Evolutionary conservation across 1,140 invertebrate species (phyloP), one percentile per base, ranked within the genome.

Genomic region (Ceratitis capitata): DNA sequence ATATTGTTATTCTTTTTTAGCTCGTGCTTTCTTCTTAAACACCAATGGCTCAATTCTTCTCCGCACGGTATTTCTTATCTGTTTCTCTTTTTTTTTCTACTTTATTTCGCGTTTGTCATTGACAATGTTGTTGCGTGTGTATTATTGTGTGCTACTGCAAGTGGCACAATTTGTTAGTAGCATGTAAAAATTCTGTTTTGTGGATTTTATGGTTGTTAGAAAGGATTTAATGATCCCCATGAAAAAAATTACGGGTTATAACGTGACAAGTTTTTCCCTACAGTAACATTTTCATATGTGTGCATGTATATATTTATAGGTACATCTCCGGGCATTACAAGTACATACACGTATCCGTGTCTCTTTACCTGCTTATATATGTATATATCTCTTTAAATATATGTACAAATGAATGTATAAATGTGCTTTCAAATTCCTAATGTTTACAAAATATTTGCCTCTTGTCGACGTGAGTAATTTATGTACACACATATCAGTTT

Each of bases 131-230:
- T 16, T 39, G 61, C 14, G 61, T 35, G 32, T 32, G 32, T n/a
- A n/a, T n/a, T n/a, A n/a, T n/a, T n/a, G n/a, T n/a, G n/a, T 26
- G 56, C 23, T 35, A 26, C 29, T 78, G 69, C 39, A 47, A 78
- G 69, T 42, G 69, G 69, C 42, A 78, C 42, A 78, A 78, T 78
- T 78, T 78, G 69, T 45, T 78, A n/a, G 42, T 42, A 42, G 61
- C 61, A 69, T 69, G 61, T 69, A 78, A 78, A n/a, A 78, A 78
- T 42, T 78, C 39, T 45, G 69, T 78, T 78, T 78, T 23, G 42
- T n/a, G 69, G 69, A 78, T 78, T 78, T 78, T 78, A 78, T 78
- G 69, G 69, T 78, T 78, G 69, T 78, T 78, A 78, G 69, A 78
- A 78, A 78, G 42, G 69, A 78, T 78, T 78, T 78, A 78, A 78